Conservation (phyloP, 2,888 invertebrate genomes). For the Ophion ellenae region DNA sequence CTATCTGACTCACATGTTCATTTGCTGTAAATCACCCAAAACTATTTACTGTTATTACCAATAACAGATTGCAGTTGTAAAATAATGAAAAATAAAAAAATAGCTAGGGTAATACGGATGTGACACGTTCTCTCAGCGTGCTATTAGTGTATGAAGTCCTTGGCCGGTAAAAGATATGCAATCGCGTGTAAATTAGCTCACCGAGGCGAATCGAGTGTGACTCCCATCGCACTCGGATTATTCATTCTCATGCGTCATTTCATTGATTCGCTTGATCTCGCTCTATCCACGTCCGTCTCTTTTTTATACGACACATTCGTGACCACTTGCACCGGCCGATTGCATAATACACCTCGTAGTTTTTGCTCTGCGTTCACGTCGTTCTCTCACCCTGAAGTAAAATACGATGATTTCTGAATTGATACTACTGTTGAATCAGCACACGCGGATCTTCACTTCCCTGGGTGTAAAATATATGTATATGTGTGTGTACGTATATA, state of each 20-base stretch:
- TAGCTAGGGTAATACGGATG: background rate
- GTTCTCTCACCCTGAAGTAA: conserved; percentile 26
- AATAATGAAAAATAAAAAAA: no score
- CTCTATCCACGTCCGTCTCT: background rate
- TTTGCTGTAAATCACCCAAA: no score
- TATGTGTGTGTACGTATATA: conserved; percentile 27
- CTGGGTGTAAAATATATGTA: conserved; percentile 34
- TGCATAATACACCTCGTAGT: conserved; percentile 4
- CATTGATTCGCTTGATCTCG: conserved; percentile 70
- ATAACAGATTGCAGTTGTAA: no score
- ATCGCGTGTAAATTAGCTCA: conserved; percentile 76
- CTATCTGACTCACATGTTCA: no score
- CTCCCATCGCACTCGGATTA: conserved; percentile 65
- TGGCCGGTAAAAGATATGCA: conserved; percentile 65
- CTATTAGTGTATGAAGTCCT: conserved; percentile 46
- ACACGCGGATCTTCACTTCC: conserved; percentile 49
- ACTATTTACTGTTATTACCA: no score
- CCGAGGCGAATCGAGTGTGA: conserved; percentile 67
- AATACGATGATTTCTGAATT: conserved; percentile 39
- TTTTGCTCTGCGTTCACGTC: conserved; percentile 24
- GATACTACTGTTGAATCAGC: conserved; percentile 38
- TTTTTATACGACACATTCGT: background rate
- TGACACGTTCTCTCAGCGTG: background rate
- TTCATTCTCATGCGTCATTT: conserved; percentile 73
- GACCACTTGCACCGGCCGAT: conserved; percentile 8